A percentile compares a stretch with the other conserved stretches of the same genome.
phyloP scores from a whole-genome alignment of 2,797 vertebrate species.

The Neosilurus mollespiculum region DNA sequence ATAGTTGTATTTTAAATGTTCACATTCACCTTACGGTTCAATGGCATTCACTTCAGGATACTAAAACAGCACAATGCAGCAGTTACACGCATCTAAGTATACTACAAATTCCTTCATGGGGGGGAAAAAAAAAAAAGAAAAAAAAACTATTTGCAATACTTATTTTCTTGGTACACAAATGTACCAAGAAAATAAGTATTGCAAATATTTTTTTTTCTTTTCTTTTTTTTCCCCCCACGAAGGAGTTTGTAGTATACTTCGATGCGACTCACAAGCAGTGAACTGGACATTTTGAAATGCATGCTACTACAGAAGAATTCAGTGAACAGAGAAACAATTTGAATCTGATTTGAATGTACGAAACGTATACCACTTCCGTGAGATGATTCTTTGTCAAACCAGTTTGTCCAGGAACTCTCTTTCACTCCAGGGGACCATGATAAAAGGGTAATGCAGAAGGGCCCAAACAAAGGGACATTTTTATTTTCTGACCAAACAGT shows the following conservation, averaged over 20 bases:
- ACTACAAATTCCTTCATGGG: too few relatives aligned
- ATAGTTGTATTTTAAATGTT: background rate
- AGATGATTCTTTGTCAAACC: constrained; percentile 74
- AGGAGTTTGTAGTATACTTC: background rate
- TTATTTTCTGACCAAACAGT: constrained; percentile 4
- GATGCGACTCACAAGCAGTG: background rate
- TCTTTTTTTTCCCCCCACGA: too few relatives aligned
- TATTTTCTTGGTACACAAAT: too few relatives aligned
- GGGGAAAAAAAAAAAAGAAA: too few relatives aligned
- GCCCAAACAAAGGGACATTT: constrained; percentile 27
- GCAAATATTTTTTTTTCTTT: background rate
- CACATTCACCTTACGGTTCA: background rate
- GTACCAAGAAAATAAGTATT: background rate
- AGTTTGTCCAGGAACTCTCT: constrained; percentile 61
- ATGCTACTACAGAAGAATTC: background rate
- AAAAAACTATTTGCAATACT: too few relatives aligned
- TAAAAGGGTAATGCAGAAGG: constrained; percentile 14
- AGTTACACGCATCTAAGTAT: too few relatives aligned
- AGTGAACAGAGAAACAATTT: constrained; percentile 59
- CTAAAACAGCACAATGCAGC: background rate
- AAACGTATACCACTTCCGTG: constrained; percentile 25
- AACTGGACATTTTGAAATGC: background rate
- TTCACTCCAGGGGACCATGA: constrained; percentile 38
- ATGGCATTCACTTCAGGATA: background rate
- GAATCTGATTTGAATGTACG: constrained; percentile 48